Evolutionary conservation across 2,113 vertebrate genomes (phyloP).

Genomic region (Petromus typicus): DNA sequence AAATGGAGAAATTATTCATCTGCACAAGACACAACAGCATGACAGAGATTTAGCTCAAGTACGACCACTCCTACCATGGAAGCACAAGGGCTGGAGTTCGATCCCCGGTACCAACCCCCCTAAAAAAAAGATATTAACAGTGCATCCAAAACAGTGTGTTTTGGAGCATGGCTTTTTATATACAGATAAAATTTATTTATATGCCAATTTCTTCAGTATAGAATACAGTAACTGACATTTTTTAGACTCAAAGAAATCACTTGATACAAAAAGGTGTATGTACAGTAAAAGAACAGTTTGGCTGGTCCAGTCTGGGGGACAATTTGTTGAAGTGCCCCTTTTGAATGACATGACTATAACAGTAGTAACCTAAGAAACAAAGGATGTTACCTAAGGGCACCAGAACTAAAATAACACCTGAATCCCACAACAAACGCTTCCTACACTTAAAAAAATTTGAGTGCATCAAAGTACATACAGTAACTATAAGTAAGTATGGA

Average conservation of each 20-base stretch:
- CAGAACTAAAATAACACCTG: background rate
- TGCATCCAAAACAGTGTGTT: too few relatives aligned
- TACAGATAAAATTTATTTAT: background rate
- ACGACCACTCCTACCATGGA: too few relatives aligned
- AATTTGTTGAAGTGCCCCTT: background rate
- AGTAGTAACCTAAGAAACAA: background rate
- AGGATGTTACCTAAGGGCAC: background rate
- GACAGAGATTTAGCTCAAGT: background rate
- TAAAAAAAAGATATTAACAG: too few relatives aligned
- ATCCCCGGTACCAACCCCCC: too few relatives aligned
- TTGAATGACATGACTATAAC: background rate
- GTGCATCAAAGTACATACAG: background rate
- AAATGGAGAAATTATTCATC: background rate
- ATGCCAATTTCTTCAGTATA: background rate
- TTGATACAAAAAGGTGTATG: background rate
- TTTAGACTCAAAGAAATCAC: background rate
- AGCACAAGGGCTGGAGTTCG: too few relatives aligned
- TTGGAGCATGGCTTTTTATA: background rate
- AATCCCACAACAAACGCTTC: constrained; percentile 20
- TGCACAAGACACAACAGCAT: background rate
- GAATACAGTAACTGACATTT: background rate
- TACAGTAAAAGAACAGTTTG: background rate
- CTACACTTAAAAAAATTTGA: background rate
- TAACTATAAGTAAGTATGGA: background rate
- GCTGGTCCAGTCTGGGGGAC: background rate